Base-by-base conservation (phyloP, 2,888 invertebrate species). In the Dolichomitus sp. region DNA sequence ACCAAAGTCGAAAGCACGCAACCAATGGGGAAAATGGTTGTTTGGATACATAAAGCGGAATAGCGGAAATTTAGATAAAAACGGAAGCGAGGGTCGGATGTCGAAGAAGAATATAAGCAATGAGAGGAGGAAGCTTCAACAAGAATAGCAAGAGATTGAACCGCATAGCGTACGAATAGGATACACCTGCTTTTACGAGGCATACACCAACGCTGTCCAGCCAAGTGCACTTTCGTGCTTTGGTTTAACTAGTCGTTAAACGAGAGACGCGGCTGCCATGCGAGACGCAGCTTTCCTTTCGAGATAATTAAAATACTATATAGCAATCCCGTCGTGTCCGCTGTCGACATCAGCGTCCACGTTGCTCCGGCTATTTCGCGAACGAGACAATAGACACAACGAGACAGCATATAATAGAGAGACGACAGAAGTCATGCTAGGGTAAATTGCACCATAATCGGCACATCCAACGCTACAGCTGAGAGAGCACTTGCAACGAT, bases 221-320 rank as follows among this genome's bases (percentile, higher is more conserved):
- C 65, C 45, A 76, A 57, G 65, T 59, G 76, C 80, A 69, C 73
- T 73, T 73, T 68, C 57, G 54, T 77, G 61, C 72, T 70, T 77
- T 68, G 81, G 77, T 81, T 77, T 72, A 81, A 69, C 72, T 63
- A 73, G 68, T 73, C 81, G 73, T 81, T 77, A 68, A 78, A 78
- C 73, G 73, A 45, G 77, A 77, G 72, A 73, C 70, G 30, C 61
- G 37, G 37, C 37, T 37, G 1, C 37, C 9, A 54, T 57, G 66
- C 66, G 27, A 75, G 33, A 63, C 68, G 33, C 70, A 48, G 57
- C 61, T 19, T 66, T 9, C 48, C 54, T 37, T n/a, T 45, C 37
- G 52, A 17, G 77, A 78, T 78, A 77, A 81, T 81, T 77, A 81
- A 81, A 81, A 81, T 77, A 66, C 63, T 52, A 40, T 48, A 52